phyloP scores from a whole-genome alignment of 2,797 vertebrate genomes.

The Cynopterus sphinx region DNA sequence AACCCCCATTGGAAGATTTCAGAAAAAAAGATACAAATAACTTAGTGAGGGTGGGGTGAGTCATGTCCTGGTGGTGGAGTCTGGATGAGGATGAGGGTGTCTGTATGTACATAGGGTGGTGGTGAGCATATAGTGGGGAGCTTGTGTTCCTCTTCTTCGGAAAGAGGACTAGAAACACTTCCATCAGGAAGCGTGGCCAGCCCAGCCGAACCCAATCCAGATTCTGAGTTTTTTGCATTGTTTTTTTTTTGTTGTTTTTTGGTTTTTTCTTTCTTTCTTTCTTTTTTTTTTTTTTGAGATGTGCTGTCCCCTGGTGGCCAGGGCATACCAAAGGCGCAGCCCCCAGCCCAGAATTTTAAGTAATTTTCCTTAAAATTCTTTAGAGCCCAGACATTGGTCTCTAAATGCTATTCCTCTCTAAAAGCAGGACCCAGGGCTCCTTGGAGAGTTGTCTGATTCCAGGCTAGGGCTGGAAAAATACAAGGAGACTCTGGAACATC shows the following conservation, averaged over 20 bases:
- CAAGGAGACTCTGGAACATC: neutral
- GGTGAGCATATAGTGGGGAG: neutral
- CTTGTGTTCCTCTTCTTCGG: neutral
- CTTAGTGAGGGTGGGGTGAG: neutral
- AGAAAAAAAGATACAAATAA: neutral
- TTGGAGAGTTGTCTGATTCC: neutral
- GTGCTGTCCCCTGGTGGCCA: slow-evolving; percentile 27
- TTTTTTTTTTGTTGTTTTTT: too few relatives aligned
- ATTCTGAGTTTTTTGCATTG: neutral
- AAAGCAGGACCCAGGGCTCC: neutral
- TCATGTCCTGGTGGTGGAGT: neutral
- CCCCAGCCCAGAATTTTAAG: neutral
- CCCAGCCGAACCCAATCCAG: neutral
- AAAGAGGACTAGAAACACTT: neutral
- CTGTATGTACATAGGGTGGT: neutral
- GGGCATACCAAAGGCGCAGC: neutral
- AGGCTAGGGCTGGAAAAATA: neutral
- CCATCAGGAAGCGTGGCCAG: neutral
- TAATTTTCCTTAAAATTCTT: neutral
- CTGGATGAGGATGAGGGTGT: neutral
- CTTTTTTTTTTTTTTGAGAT: neutral
- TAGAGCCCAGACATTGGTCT: neutral
- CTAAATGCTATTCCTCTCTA: neutral
- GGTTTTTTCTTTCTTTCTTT: too few relatives aligned
- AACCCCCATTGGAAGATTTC: neutral